phyloP scores from a whole-genome alignment of 2,113 vertebrate species.

The Dascyllus trimaculatus region DNA sequence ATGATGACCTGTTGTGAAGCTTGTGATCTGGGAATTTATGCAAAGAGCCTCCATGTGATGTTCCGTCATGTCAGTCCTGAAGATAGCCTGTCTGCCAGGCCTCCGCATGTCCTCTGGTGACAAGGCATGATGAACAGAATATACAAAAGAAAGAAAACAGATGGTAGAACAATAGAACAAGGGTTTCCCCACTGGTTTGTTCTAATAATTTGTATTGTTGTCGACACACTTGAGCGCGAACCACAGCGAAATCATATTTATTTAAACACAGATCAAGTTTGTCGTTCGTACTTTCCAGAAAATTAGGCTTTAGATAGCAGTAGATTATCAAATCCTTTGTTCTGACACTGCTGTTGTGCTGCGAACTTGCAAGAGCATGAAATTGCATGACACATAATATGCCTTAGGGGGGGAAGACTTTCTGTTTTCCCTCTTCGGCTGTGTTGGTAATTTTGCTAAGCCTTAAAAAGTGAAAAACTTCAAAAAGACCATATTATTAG shows the following conservation, averaged over 20 bases:
- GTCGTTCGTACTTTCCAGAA: constrained; percentile 4
- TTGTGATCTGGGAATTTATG: constrained; percentile 30
- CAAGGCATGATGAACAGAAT: neutral
- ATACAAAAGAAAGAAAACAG: constrained; percentile 11
- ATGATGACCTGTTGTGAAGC: neutral
- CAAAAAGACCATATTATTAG: neutral
- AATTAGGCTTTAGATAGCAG: constrained; percentile 40
- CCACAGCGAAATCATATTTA: constrained; percentile 12
- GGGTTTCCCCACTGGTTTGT: neutral
- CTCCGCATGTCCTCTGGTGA: constrained; percentile 19
- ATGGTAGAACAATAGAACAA: constrained; percentile 13
- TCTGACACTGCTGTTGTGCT: constrained; percentile 38
- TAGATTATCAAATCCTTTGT: constrained; percentile 41
- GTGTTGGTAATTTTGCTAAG: constrained; percentile 9
- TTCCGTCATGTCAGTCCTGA: neutral
- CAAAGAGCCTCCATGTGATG: constrained; percentile 8
- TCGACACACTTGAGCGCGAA: constrained; percentile 8
- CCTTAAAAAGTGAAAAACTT: neutral
- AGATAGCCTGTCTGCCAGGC: constrained; percentile 8
- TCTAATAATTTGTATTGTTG: constrained; percentile 9
- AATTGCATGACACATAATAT: constrained; percentile 43
- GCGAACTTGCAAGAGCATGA: constrained; percentile 36
- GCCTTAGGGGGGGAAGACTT: neutral
- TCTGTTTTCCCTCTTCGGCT: constrained; percentile 11
- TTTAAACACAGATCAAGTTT: constrained; percentile 50